phyloP scores from a whole-genome alignment of 2,888 invertebrate species.

The Ectobius pallidus region DNA sequence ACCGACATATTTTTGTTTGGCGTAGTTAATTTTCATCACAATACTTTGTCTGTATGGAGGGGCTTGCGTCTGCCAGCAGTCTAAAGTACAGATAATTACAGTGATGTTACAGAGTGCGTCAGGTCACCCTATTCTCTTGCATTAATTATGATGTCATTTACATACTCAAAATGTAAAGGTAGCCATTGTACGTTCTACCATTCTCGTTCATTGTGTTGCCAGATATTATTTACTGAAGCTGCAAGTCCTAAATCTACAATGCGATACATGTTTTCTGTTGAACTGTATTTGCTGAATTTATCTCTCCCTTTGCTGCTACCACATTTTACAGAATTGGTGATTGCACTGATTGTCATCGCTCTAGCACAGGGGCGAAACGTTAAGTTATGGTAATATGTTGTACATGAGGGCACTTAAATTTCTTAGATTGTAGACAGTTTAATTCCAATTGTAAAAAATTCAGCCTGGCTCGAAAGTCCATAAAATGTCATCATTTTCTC shows the following conservation, averaged over 20 bases:
- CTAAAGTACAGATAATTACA: constrained; percentile 36
- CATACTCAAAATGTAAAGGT: not conserved
- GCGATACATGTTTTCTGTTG: too few relatives aligned
- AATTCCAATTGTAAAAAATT: too few relatives aligned
- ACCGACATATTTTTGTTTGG: not conserved
- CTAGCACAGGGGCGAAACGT: too few relatives aligned
- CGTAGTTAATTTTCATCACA: constrained; percentile 6
- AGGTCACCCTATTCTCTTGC: constrained; percentile 5
- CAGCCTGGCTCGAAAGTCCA: too few relatives aligned
- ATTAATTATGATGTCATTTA: constrained; percentile 37
- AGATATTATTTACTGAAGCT: not conserved
- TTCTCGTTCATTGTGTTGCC: not conserved
- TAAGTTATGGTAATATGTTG: too few relatives aligned
- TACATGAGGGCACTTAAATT: too few relatives aligned
- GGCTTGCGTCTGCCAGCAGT: not conserved
- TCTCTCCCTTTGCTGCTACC: too few relatives aligned
- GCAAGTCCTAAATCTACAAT: not conserved
- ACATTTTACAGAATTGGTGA: too few relatives aligned
- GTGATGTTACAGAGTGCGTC: constrained; percentile 30
- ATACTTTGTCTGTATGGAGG: not conserved
- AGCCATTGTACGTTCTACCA: not conserved
- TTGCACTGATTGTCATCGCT: not conserved
- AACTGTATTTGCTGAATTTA: not conserved
- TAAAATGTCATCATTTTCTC: too few relatives aligned
- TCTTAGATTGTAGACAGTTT: too few relatives aligned